phyloP scores from a whole-genome alignment of 1,140 invertebrate genomes.

The Heliconius nattereri region DNA sequence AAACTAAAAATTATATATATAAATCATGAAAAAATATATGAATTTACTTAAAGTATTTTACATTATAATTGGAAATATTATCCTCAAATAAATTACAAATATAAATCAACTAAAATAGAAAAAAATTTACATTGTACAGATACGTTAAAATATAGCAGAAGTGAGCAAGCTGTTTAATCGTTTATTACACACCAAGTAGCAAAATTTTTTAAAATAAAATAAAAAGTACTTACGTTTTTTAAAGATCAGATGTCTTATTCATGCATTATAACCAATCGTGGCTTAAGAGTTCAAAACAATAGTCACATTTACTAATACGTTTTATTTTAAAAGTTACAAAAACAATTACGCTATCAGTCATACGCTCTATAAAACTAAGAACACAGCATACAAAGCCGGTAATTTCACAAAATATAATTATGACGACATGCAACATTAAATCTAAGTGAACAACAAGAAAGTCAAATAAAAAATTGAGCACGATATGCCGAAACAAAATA shows the following conservation, averaged over 20 bases:
- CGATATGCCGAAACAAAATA: not conserved
- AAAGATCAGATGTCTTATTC: slow-evolving; percentile 44
- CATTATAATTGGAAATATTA: no score
- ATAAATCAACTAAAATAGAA: no score
- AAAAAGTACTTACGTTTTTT: slow-evolving; percentile 58
- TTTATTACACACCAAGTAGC: slow-evolving; percentile 29
- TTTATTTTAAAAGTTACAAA: slow-evolving; percentile 64
- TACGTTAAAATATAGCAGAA: slow-evolving; percentile 17
- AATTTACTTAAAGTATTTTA: no score
- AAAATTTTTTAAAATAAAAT: slow-evolving; percentile 30
- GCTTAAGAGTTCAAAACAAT: slow-evolving; percentile 32
- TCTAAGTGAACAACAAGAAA: slow-evolving; percentile 18
- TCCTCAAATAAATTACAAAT: no score
- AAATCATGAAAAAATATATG: no score
- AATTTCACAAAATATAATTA: slow-evolving; percentile 32
- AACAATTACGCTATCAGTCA: slow-evolving; percentile 75
- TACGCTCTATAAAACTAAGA: slow-evolving; percentile 65
- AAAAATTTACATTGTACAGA: not conserved
- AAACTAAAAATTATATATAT: no score
- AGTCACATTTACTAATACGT: slow-evolving; percentile 29
- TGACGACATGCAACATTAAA: slow-evolving; percentile 27
- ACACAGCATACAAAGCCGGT: slow-evolving; percentile 51
- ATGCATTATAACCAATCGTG: slow-evolving; percentile 28
- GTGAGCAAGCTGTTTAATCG: slow-evolving; percentile 30
- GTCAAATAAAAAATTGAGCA: slow-evolving; percentile 7